A percentile compares a stretch with the other conserved stretches of the same genome.
Conservation (phyloP, 1,140 invertebrate genomes). For the Aphis craccivora region DNA sequence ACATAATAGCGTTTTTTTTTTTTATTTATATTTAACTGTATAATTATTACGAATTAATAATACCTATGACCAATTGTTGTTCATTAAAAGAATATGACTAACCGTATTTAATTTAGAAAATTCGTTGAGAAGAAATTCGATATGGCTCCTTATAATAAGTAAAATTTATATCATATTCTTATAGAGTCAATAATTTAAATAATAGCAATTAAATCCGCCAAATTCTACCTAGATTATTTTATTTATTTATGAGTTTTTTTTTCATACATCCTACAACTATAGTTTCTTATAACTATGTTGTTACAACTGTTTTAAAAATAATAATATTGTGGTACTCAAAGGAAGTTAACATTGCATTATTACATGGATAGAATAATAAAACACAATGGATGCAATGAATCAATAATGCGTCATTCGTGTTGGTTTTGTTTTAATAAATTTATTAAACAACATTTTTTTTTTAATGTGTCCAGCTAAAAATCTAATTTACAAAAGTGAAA, state of each 20-base stretch:
- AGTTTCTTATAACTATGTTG: background rate
- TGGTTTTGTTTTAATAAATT: background rate
- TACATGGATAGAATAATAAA: slow-evolving; percentile 31
- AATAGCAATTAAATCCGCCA: background rate
- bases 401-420: slow-evolving; percentile 5
- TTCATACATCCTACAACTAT: background rate
- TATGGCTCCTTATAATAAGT: background rate
- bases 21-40: background rate
- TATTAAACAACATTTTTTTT: background rate
- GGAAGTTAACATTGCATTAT: background rate
- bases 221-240: background rate
- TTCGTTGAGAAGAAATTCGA: background rate
- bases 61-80: no score
- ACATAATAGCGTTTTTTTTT: background rate
- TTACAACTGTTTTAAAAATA: slow-evolving; percentile 28
- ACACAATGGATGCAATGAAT: background rate
- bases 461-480: background rate
- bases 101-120: background rate
- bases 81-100: background rate
- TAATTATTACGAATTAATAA: background rate
- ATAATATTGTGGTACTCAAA: slow-evolving; percentile 1
- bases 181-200: background rate
- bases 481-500: background rate
- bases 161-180: background rate
- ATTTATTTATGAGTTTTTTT: background rate